phyloP scores from a whole-genome alignment of 2,888 invertebrate species.

The Drosophila koepferae region DNA sequence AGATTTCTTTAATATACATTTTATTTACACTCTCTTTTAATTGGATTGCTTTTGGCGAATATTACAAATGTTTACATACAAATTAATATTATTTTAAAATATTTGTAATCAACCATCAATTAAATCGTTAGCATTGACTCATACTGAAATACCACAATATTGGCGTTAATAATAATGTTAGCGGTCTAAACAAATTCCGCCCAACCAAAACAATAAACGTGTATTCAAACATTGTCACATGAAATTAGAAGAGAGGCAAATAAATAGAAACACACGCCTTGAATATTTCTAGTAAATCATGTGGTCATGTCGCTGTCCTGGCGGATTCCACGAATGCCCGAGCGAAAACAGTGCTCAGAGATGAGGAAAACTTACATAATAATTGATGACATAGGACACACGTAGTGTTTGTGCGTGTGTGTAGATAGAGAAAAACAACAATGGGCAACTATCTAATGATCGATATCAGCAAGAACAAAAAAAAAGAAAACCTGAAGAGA shows the following conservation, averaged over 20 bases:
- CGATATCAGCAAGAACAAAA: constrained; percentile 80
- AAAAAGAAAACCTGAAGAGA: constrained; percentile 29
- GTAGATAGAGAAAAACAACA: constrained; percentile 43
- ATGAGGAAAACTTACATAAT: constrained; percentile 75
- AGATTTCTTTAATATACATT: too few species aligned
- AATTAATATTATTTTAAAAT: too few species aligned
- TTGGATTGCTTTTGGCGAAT: too few species aligned
- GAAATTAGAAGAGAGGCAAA: constrained; percentile 23
- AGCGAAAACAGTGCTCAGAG: constrained; percentile 25
- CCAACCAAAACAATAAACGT: constrained; percentile 30
- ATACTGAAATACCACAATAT: not conserved
- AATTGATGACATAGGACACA: constrained; percentile 81
- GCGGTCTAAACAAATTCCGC: constrained; percentile 10
- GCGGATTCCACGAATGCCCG: constrained; percentile 68
- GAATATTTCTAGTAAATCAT: constrained; percentile 76
- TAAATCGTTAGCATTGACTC: not conserved
- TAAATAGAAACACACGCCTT: constrained; percentile 67
- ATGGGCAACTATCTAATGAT: constrained; percentile 77
- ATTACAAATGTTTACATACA: too few species aligned
- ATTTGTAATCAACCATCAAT: not conserved
- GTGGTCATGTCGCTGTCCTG: constrained; percentile 41
- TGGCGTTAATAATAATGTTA: not conserved
- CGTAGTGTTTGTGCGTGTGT: constrained; percentile 50
- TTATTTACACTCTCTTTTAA: too few species aligned
- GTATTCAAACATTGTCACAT: constrained; percentile 44